Base-by-base conservation (phyloP, 2,797 vertebrate genomes). In the Mycteria americana region DNA sequence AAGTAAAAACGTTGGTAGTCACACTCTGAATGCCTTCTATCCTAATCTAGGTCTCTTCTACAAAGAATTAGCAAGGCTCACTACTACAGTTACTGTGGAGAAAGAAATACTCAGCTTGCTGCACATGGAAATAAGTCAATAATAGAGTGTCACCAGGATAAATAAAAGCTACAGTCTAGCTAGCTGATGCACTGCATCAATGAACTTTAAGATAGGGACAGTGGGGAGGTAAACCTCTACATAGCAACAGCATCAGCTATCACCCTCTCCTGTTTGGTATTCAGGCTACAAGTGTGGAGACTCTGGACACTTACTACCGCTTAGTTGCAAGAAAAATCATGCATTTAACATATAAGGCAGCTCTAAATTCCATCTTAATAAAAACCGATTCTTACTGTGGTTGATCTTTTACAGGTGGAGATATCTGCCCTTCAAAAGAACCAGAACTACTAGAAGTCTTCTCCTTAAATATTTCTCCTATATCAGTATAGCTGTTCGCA, bases 371-470 rank as follows among this genome's bases (percentile, higher is more conserved):
- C 17, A 91, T 77, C 30, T 30, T 57, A 88, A 74, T 70, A 67
- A 83, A 82, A 95, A 48, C 8, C 35, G n/a, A 76, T 92, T 81
- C 98, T 99, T 98, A 99, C 99, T 97, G 95, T 84, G 98, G 97
- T 41, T 98, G 96, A 67, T 99, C 98, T 95, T 98, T 99, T 53
- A 98, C 98, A 46, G 98, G 98, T 16, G 98, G 99, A 78, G 99
- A 99, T 21, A 97, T 97, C 41, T 97, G 96, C 60, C 98, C 97
- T 90, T 98, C 97, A 82, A 97, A 96, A 88, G 95, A 97, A 79
- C 96, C 97, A 91, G 93, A 93, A 92, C 63, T 80, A 95, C 15
- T 72, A 7, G 95, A 92, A 88, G 88, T 93, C 24, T 98, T 98
- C 82, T 99, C 98, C 95, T 98, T 97, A 94, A 98, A 98, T 39